These are phyloP conservation scores for Rhinogobius similis DNA, from an alignment of 2,113 vertebrate species.

Conservation along the genomic window DNA sequence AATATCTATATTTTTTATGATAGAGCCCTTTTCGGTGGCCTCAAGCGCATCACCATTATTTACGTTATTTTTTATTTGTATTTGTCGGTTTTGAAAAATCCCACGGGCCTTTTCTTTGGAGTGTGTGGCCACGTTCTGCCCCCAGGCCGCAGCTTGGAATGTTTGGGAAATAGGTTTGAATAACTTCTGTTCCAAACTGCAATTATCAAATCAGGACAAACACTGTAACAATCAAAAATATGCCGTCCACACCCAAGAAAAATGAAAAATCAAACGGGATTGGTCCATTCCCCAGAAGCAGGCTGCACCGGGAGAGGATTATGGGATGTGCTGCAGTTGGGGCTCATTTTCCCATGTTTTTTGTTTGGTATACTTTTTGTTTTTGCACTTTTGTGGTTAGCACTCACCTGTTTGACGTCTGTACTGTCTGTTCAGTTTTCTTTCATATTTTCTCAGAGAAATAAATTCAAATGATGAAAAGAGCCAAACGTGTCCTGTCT, in stretches of 20 bases:
- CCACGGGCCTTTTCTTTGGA: not conserved
- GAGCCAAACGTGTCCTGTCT: conserved; percentile 31
- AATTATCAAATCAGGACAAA: not conserved
- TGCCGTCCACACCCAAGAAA: not conserved
- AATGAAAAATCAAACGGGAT: not conserved
- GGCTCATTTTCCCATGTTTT: conserved; percentile 41
- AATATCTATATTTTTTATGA: not conserved
- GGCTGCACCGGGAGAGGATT: not conserved
- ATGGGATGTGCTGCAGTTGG: not conserved
- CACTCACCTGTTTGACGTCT: conserved; percentile 57
- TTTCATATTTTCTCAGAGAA: conserved; percentile 53
- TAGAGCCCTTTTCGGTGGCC: not conserved
- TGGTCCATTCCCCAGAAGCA: too few species aligned
- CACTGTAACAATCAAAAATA: too few species aligned
- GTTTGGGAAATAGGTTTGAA: not conserved
- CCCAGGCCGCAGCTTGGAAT: not conserved
- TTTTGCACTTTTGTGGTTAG: conserved; percentile 70
- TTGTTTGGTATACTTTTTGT: conserved; percentile 22
- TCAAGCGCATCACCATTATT: not conserved
- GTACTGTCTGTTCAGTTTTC: conserved; percentile 47
- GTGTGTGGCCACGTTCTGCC: not conserved
- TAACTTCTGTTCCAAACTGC: not conserved
- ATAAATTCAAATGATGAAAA: conserved; percentile 64
- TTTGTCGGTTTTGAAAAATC: not conserved
- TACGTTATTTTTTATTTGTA: not conserved